Base-by-base conservation (phyloP, 2,888 invertebrate genomes). In the Temnothorax rugatulus region DNA sequence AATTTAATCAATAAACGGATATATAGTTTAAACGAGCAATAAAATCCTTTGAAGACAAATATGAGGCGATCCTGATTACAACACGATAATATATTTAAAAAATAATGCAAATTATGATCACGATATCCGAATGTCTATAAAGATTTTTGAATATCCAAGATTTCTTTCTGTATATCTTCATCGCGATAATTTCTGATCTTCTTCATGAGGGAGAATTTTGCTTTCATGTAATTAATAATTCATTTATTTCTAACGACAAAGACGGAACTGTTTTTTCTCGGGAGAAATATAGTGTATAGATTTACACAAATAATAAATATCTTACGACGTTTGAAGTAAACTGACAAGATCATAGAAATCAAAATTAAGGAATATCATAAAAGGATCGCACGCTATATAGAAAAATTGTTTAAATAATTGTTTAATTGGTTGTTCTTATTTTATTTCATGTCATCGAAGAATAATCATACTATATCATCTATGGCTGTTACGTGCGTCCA, bases 1-100 rank as follows among this genome's bases (percentile, higher is more conserved):
- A 79, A 79, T 64, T 87, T 68, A 34, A 68, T 79, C 83, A 69
- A 81, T 59, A 38, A 79, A 38, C 5, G 29, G 29, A 61, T 77
- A 69, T 2, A 13, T n/a, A 29, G 15, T 21, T 79, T 59, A 69
- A 63, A 75, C 13, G 15, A 75, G 25, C 13, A 21, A 77, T 66
- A 68, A 68, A 29, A 44, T 34, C 15, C 18, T 21, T 54, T 54
- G 13, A 41, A 25, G 15, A 2, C 25, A 25, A 18, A 38, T 0
- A 41, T 9, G 13, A 38, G 13, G 4, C 34, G 4, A 54, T 68
- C 25, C n/a, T 13, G 13, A 69, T 52, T 4, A 34, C 34, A 7
- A 0, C 50, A 13, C 13, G 11, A 69, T 34, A 15, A 52, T n/a
- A 34, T 69, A 34, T 54, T 38, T 71, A 7, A 38, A 71, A 15